Base-by-base conservation (phyloP, 2,888 invertebrate genomes). In the Agonum fuliginosum region DNA sequence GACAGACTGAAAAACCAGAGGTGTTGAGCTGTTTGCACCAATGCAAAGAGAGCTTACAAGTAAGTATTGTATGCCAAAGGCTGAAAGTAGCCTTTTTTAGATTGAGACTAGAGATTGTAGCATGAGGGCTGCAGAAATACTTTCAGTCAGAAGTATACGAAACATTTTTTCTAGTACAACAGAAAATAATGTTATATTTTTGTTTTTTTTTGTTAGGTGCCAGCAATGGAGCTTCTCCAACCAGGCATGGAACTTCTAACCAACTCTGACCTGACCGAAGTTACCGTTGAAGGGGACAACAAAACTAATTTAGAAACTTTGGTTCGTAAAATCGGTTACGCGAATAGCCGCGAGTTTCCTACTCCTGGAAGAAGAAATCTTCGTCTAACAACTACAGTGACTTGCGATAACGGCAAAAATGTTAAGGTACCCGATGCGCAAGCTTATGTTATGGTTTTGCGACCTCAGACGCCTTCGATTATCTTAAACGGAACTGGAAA, bases 281-380 rank as follows among this genome's bases (percentile, higher is more conserved):
- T 98, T 62, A 95, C 95, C 12, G 95, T 98, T 82, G 96, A 96
- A 84, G 97, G 97, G 1, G 95, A 95, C 85, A 96, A 96, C 85
- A 93, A 95, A 80, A 94, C 94, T 10, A 97, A 97, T 85, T 91
- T 98, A 81, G 97, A 97, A 87, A 93, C 93, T 1, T 86, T 97
- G 62, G 90, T 97, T 79, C 92, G 95, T 4, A 93, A 94, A 83
- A 93, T 99, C 81, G 94, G 97, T 69, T 99, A 99, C 87, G 93
- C 95, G 5, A 99, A 99, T 87, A 93, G 94, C 10, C 91, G 97
- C 77, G 92, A 94, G 82, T 96, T 94, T 88, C 98, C 98, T 12
- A 97, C 97, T n/a, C 97, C 98, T 2, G 99, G 98, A 3, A 89
- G 98, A 3, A 89, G 99, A 20, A 97, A 96, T 84, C 90, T 97